Conservation (phyloP, 2,113 vertebrate genomes). For the Prionailurus viverrinus region DNA sequence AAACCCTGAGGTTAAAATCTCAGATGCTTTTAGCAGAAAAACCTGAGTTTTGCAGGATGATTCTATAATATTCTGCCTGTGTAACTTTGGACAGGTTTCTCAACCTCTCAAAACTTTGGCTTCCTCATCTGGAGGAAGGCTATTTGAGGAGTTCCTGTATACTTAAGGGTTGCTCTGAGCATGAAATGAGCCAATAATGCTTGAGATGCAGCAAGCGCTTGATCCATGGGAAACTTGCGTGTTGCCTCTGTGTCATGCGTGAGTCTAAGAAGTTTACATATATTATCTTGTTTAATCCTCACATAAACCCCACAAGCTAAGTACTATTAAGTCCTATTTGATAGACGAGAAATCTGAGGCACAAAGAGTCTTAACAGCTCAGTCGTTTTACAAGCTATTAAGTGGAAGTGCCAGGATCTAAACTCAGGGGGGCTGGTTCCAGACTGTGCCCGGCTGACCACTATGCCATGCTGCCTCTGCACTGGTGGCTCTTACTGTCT, state of each 20-base stretch:
- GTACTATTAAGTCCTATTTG: not conserved
- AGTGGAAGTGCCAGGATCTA: not conserved
- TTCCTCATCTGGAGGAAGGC: not conserved
- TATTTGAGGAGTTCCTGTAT: not conserved
- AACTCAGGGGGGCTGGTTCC: not conserved
- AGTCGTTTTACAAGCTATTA: not conserved
- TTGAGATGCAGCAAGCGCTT: not conserved
- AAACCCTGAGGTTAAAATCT: not conserved
- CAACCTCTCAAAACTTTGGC: not conserved
- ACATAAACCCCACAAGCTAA: not conserved
- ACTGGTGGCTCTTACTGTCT: not conserved
- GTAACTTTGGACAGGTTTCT: not conserved
- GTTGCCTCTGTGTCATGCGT: not conserved
- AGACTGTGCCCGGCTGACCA: not conserved
- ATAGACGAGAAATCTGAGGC: not conserved
- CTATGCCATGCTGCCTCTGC: not conserved
- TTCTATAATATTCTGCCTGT: not conserved
- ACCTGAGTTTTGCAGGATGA: not conserved
- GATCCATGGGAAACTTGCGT: not conserved
- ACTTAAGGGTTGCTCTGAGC: not conserved
- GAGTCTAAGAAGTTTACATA: not conserved
- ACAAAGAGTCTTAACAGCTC: not conserved
- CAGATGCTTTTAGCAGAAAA: not conserved
- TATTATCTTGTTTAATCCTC: not conserved
- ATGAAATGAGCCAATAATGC: not conserved